Evolutionary conservation across 64 coral and sea anemone species (phyloP).

Genomic region (Anthopleura sola): DNA sequence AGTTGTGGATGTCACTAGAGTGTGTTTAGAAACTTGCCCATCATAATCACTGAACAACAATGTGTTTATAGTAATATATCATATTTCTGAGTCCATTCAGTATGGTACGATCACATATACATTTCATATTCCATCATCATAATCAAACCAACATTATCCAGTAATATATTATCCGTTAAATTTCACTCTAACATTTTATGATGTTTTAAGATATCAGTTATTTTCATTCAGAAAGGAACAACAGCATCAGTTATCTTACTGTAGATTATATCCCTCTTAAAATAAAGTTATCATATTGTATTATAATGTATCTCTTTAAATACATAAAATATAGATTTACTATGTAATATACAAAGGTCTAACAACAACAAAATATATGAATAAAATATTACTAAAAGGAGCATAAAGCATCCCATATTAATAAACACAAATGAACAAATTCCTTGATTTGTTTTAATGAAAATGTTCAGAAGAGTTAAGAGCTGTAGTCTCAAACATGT

Average conservation of each 20-base stretch:
- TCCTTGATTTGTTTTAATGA: not conserved
- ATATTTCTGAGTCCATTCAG: no score
- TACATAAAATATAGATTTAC: not conserved
- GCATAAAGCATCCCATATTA: not conserved
- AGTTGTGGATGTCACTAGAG: no score
- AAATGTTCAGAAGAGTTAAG: not conserved
- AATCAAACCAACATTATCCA: no score
- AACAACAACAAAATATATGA: not conserved
- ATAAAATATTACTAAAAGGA: not conserved
- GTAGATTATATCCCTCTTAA: not conserved
- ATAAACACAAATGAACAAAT: not conserved
- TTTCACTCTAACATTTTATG: no score
- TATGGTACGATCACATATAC: no score
- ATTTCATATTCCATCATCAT: no score
- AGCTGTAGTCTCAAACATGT: no score
- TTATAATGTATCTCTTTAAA: not conserved
- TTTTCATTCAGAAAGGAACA: not conserved
- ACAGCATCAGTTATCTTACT: not conserved
- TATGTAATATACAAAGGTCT: not conserved
- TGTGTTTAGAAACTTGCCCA: no score
- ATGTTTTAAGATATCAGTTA: not conserved
- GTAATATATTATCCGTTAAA: no score
- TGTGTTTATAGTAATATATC: no score
- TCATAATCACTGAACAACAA: no score
- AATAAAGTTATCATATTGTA: no score